Evolutionary conservation across 2,888 invertebrate genomes (phyloP).

Genomic region (Thera britannica): DNA sequence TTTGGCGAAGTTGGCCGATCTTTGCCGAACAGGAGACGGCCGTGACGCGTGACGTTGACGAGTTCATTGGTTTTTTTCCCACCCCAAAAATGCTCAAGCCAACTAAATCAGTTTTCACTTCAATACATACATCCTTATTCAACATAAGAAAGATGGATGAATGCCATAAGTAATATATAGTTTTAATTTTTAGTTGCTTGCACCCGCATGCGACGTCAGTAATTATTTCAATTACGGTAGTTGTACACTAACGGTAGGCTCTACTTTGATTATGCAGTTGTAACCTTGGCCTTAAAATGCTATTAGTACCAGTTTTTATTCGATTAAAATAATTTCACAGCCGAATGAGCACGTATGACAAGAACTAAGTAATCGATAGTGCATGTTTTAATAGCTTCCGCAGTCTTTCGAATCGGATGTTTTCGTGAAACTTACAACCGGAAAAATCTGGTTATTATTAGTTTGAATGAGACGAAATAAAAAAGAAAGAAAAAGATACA

Average conservation of each 20-base stretch:
- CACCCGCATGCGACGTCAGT: background rate
- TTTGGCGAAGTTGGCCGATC: no score
- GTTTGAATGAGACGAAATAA: no score
- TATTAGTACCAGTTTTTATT: conserved; percentile 30
- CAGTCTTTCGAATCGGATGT: conserved; percentile 11
- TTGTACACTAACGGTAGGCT: background rate
- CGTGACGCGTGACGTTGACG: no score
- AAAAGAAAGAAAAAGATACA: no score
- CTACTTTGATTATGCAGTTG: conserved; percentile 30
- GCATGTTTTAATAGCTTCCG: conserved; percentile 29
- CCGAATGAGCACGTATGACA: conserved; percentile 41
- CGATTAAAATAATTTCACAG: conserved; percentile 39
- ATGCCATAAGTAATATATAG: background rate
- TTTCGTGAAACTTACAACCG: conserved; percentile 4
- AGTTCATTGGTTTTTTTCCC: no score
- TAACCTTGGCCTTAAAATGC: conserved; percentile 39
- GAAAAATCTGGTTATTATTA: background rate
- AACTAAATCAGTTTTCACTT: no score
- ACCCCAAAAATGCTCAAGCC: no score
- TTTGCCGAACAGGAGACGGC: no score
- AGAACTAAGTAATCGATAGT: conserved; percentile 16
- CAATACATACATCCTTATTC: no score
- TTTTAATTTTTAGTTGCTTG: conserved; percentile 5
- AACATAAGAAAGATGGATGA: background rate
- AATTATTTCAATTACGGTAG: conserved; percentile 34